Evolutionary conservation across 2,888 invertebrate genomes (phyloP), one percentile per base, ranked within the genome.

Genomic region (Brachynemurus nebulosus): DNA sequence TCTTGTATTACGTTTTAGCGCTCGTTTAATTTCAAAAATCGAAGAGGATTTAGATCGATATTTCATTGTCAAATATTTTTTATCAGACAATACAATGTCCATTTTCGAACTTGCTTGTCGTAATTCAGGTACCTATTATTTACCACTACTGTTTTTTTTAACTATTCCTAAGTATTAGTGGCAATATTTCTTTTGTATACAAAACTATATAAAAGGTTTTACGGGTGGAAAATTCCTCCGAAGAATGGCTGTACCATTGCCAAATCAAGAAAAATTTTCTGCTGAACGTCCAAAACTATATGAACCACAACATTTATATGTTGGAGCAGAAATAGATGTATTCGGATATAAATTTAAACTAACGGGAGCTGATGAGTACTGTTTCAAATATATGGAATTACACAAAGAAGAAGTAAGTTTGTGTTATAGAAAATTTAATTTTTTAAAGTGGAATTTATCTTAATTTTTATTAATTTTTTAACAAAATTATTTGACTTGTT

Each of bases 381-480:
- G 89, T 0, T 64, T 91, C 40, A 72, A 81, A 35, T 92, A 86
- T 57, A 82, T 92, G 90, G 92, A 93, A 62, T 58, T 80, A 6
- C 71, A 89, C 62, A 67, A 76, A 45, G 64, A 74, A 45, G 74
- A 86, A 72, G 89, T 86, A n/a, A n/a, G n/a, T n/a, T n/a, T n/a
- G n/a, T n/a, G n/a, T n/a, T n/a, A n/a, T n/a, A n/a, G n/a, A n/a
- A n/a, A n/a, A n/a, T n/a, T n/a, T n/a, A n/a, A n/a, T n/a, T n/a
- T n/a, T n/a, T n/a, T n/a, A n/a, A n/a, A n/a, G n/a, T n/a, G n/a
- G n/a, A n/a, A n/a, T n/a, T n/a, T n/a, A n/a, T n/a, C n/a, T n/a
- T n/a, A n/a, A n/a, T n/a, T n/a, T n/a, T n/a, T n/a, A n/a, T n/a
- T n/a, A n/a, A n/a, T n/a, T n/a, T n/a, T n/a, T n/a, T n/a, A n/a